Evolutionary conservation across 2,888 invertebrate genomes (phyloP).

Genomic region (Carabus problematicus): DNA sequence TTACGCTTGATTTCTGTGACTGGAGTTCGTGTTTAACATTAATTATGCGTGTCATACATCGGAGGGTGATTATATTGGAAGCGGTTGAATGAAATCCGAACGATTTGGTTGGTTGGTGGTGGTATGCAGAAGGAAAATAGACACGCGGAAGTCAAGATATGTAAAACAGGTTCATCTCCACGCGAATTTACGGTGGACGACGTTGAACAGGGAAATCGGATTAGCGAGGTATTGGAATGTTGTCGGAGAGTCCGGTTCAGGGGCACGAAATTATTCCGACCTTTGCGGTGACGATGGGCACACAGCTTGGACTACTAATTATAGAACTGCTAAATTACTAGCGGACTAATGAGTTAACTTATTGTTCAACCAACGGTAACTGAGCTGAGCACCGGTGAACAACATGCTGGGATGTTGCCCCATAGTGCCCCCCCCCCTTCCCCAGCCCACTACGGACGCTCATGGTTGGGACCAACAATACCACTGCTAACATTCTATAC

Average conservation of each 20-base stretch:
- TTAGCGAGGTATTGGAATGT: conserved; percentile 38
- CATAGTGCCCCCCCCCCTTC: too few species aligned
- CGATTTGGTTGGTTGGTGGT: too few species aligned
- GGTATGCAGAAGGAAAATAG: too few species aligned
- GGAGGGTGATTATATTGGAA: too few species aligned
- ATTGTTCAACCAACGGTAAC: conserved; percentile 33
- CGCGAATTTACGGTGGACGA: conserved; percentile 16
- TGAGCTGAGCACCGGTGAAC: background rate
- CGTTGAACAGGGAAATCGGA: conserved; percentile 33
- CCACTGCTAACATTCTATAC: too few species aligned
- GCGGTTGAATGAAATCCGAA: too few species aligned
- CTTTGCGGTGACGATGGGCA: conserved; percentile 24
- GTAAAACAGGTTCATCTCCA: conserved; percentile 31
- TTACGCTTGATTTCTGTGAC: too few species aligned
- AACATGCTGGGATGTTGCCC: too few species aligned
- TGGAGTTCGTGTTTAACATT: too few species aligned
- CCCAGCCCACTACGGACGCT: too few species aligned
- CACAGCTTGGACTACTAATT: conserved; percentile 42
- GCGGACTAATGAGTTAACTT: conserved; percentile 44
- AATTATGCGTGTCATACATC: too few species aligned
- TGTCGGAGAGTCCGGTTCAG: conserved; percentile 7
- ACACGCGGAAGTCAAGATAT: background rate
- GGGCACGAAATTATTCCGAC: conserved; percentile 37
- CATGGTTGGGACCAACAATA: too few species aligned
- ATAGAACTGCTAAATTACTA: conserved; percentile 42